Evolutionary conservation across 2,888 invertebrate genomes (phyloP), one percentile per base, ranked within the genome.

Genomic region (Chouioia cunea): DNA sequence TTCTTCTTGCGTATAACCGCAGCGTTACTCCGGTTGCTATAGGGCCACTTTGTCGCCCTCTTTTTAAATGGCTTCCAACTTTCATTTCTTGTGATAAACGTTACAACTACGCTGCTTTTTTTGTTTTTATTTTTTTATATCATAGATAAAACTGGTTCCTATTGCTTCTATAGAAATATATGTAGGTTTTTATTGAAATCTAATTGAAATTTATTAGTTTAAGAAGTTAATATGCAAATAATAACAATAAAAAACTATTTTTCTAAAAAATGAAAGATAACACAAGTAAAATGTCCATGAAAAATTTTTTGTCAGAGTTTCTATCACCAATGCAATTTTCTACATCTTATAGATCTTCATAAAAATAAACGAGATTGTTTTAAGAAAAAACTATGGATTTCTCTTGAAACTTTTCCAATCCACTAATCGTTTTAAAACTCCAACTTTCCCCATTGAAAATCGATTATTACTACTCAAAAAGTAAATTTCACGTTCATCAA

Each of bases 1-100:
- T 48, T 73, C 60, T 48, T 67, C 56, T 50, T 54, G 50, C 59
- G 59, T 27, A 52, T 54, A 59, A 50, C 66, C 52, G 66, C 46
- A 53, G 52, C 52, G 27, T 27, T 27, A 18, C 46, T n/a, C n/a
- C n/a, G n/a, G n/a, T 23, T 10, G 47, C 47, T 48, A 16, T 47
- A 27, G n/a, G n/a, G 60, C 60, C 16, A 60, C 60, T 65, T 66
- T 66, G 15, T 44, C 27, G n/a, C 46, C n/a, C 18, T 27, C 6
- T 27, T 27, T 22, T 27, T 52, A 52, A 59, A 66, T 50, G 36
- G 50, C 12, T 36, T 46, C n/a, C 58, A 66, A 66, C 52, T 66
- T 58, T 66, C 23, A 62, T 68, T 68, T 56, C 62, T 60, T 56
- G 27, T 56, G 15, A 23, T 20, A 36, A 43, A 44, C 36, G 27